Base-by-base conservation (phyloP, 1,140 invertebrate species). In the Pygmarrhopalites habei region DNA sequence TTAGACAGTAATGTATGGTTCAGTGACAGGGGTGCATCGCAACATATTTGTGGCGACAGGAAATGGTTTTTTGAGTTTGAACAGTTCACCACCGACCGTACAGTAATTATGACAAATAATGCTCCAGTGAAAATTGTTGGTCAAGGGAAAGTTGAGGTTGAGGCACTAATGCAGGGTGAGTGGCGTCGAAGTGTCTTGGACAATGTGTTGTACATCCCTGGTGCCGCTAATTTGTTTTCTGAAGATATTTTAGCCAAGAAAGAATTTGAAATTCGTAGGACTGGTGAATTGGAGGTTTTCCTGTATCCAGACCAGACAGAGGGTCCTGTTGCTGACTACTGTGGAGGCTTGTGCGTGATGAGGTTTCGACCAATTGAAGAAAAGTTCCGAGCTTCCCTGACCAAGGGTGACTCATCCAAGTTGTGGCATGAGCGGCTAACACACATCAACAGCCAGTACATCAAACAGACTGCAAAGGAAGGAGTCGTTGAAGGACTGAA, bases 401-500 rank as follows among this genome's bases (percentile, higher is more conserved):
- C 4, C 15, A 62, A n/a, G 12, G 25, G 2, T 21, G 58, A 32
- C 1, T 25, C 56, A 41, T 3, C 35, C 32, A 12, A 41, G n/a
- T 7, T 58, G 2, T 61, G 64, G 64, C 64, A 66, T 30, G 26
- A 51, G 21, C 30, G 64, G 32, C 25, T 62, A 0, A 41, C 26
- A 39, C 64, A 66, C 32, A 43, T 57, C n/a, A 62, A 61, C 23
- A n/a, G 21, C 2, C 14, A 52, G 4, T 52, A 47, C 39, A 47
- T 66, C 21, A 14, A 44, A 30, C 28, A 62, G 25, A 58, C 46
- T 17, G 53, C 47, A 19, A 43, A 35, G 28, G 60, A 26, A 5
- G 5, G 60, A 62, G 70, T 72, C 75, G 28, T 67, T 70, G 59
- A 51, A 1, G 64, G 59, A 39, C 55, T 61, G 1, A n/a, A 25